Base-by-base conservation (phyloP, 1,140 invertebrate species). In the Dinoponera quadriceps region DNA sequence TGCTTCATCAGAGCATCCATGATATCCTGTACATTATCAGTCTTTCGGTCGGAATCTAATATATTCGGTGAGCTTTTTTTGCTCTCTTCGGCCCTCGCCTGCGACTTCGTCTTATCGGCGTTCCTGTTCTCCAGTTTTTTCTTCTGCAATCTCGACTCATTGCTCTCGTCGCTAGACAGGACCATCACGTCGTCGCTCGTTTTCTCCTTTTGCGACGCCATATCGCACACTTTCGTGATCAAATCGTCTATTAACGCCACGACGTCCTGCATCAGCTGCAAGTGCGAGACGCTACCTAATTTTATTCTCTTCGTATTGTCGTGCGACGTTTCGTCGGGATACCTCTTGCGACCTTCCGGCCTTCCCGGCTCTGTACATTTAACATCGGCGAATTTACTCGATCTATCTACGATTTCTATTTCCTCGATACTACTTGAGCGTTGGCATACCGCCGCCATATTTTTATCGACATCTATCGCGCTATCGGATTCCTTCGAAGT, bases 1-100 rank as follows among this genome's bases (percentile, higher is more conserved):
- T 94, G 90, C 78, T 94, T 93, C 94, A 95, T 95, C 73, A 95
- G 90, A 18, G 91, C 91, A 72, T 95, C 94, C 86, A 95, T 93
- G 75, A 95, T 90, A 44, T 94, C 92, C 80, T 95, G 94, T 18
- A 94, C 91, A 86, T 94, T 93, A 11, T 92, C 90, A 14, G 77
- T 68, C 22, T 92, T 92, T 49, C n/a, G 33, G 49, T 75, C 80
- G 18, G 18, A 3, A 49, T 85, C 86, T 2, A 75, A 1, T 11
- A 77, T 5, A 3, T 71, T 62, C 20, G 29, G 9, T 0, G 62
- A n/a, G 55, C 13, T n/a, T 38, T 85, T 85, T 0, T 85, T 85
- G 16, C 20, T 66, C 16, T 81, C 82, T 25, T 86, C 84, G 3
- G 11, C 9, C 25, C 51, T 87, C 20, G 1, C 1, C 25, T 59